Evolutionary conservation across 2,888 invertebrate species (phyloP), one percentile per base, ranked within the genome.

Genomic region (Diarsia dahlii): DNA sequence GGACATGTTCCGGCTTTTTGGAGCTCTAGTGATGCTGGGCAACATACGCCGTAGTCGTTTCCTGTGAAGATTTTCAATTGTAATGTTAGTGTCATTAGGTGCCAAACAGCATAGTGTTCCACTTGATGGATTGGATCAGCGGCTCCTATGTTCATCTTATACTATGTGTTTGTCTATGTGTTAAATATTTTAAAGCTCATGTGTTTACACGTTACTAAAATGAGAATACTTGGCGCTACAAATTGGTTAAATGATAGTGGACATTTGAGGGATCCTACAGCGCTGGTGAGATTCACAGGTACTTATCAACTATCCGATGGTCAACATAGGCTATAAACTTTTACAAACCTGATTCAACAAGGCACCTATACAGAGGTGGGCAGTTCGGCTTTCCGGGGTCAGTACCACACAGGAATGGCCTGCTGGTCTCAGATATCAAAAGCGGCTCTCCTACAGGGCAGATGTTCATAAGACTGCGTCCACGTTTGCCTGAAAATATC

Each of bases 1-100:
- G 98, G 98, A 90, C 99, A 99, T 3, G 97, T 97, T 2, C 98
- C 98, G 0, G 98, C 97, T 91, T 98, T 98, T 88, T 98, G 97
- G 70, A 98, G 97, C 88, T 97, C 97, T 78, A 98, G 90, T 0
- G 98, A 98, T 8, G 98, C 98, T 65, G 98, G 98, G 89, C 98
- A 99, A 91, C 99, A 99, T 20, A 99, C 98, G 0, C 99, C 99
- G 90, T 99, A 99, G 90, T 99, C 99, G 90, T 98, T 98, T 84
- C 98, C 98, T 96, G 92, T 9, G 75, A 74, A 74, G 34, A 58
- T 58, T 1, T 34, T 13, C 2, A 28, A 5, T 28, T 0, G 13
- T 13, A 56, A 23, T 23, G 23, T 23, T 1, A 54, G 54, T 56
- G 52, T 10, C 20, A 10, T 56, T 54, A 1, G 12, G 15, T 45